These are phyloP conservation scores for Microplitis deprimator DNA, from an alignment of 2,888 invertebrate species.

Conservation along the genomic window DNA sequence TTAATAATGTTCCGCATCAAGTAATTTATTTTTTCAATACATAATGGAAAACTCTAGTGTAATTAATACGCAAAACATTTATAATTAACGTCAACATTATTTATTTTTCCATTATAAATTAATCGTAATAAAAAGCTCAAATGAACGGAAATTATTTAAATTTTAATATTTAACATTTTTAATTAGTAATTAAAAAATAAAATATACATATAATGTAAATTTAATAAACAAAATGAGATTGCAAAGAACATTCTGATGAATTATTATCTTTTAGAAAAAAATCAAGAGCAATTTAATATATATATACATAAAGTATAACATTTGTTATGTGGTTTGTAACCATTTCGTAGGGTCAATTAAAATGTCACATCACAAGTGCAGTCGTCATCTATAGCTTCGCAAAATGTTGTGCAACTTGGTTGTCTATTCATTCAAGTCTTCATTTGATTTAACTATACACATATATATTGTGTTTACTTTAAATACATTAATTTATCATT, in stretches of 20 bases:
- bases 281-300: slow-evolving; percentile 17
- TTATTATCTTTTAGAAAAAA: neutral
- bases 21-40: slow-evolving; percentile 3
- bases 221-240: neutral
- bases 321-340: slow-evolving; percentile 9
- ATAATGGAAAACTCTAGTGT: neutral
- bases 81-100: neutral
- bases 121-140: neutral
- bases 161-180: neutral
- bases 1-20: neutral
- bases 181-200: neutral
- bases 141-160: neutral
- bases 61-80: neutral
- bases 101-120: neutral
- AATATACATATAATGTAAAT: neutral
- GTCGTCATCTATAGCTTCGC: slow-evolving; percentile 43
- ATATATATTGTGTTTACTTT: slow-evolving; percentile 13
- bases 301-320: neutral
- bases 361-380: slow-evolving; percentile 57
- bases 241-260: neutral
- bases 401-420: slow-evolving; percentile 51
- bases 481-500: slow-evolving; percentile 9
- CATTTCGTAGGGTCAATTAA: slow-evolving; percentile 61
- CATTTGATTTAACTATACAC: slow-evolving; percentile 13
- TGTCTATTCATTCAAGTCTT: slow-evolving; percentile 27